These are phyloP conservation scores for Aspidiotus destructor DNA, from an alignment of 2,888 invertebrate genomes.

Conservation along the genomic window DNA sequence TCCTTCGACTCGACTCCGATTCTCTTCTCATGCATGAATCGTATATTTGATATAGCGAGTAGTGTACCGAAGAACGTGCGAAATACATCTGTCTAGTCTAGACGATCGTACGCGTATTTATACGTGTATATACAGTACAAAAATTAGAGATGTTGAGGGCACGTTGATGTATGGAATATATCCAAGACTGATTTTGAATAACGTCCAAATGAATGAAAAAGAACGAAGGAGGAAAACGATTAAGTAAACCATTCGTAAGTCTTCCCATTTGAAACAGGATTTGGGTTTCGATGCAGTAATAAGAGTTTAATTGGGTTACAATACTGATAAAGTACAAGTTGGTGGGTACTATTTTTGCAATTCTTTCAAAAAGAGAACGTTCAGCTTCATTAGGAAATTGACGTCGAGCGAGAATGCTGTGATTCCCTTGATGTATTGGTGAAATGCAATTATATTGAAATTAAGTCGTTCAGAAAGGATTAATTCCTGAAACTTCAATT, in stretches of 20 bases:
- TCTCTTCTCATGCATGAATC: too few species aligned
- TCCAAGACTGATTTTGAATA: conserved; percentile 25
- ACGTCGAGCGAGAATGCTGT: too few species aligned
- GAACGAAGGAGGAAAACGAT: background rate
- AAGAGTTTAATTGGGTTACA: background rate
- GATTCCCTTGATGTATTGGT: too few species aligned
- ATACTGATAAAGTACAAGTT: background rate
- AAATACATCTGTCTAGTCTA: conserved; percentile 22
- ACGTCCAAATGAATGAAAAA: conserved; percentile 15
- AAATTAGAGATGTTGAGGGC: conserved; percentile 25
- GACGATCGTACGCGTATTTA: conserved; percentile 9
- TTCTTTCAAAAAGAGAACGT: too few species aligned
- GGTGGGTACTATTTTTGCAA: too few species aligned
- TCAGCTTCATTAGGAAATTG: too few species aligned
- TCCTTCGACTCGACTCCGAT: too few species aligned
- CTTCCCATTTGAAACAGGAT: conserved; percentile 1
- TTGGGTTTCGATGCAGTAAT: background rate
- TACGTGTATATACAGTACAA: conserved; percentile 14
- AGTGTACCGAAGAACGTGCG: conserved; percentile 9
- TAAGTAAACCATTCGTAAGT: background rate
- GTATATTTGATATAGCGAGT: too few species aligned
- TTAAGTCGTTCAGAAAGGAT: too few species aligned
- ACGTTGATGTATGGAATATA: conserved; percentile 27
- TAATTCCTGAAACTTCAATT: too few species aligned
- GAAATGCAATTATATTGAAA: too few species aligned